phyloP scores from a whole-genome alignment of 2,113 vertebrate genomes.

The Pseudorectes ferrugineus region DNA sequence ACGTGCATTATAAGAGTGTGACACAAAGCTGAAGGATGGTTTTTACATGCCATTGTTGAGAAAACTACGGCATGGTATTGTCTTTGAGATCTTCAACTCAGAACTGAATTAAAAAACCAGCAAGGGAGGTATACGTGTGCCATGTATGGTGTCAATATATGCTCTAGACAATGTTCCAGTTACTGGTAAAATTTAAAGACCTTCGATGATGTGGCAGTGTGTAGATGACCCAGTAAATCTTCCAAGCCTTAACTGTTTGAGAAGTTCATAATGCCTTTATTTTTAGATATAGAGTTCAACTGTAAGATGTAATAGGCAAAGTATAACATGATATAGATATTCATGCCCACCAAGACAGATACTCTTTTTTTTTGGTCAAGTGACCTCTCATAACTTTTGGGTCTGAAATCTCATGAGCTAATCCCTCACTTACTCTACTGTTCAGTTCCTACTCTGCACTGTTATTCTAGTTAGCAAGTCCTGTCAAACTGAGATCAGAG shows the following conservation, averaged over 20 bases:
- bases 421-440: background rate
- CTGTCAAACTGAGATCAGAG: background rate
- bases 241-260: background rate
- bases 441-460: background rate
- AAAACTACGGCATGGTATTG: background rate
- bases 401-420: background rate
- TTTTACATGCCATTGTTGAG: background rate
- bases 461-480: background rate
- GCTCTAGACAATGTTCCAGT: background rate
- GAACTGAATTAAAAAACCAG: background rate
- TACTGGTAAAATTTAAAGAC: background rate
- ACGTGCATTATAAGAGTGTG: rapidly evolving
- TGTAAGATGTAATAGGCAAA: background rate
- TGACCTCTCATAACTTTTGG: background rate
- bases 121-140: background rate
- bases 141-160: background rate
- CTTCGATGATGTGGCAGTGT: background rate
- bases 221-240: background rate
- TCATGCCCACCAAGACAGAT: background rate
- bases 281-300: background rate
- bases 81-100: background rate
- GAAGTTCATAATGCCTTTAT: background rate
- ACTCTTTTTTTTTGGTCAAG: background rate
- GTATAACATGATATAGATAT: background rate
- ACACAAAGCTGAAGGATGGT: background rate